Conservation (phyloP, 92 coral and sea anemone species). For the Phenganax marumi region DNA sequence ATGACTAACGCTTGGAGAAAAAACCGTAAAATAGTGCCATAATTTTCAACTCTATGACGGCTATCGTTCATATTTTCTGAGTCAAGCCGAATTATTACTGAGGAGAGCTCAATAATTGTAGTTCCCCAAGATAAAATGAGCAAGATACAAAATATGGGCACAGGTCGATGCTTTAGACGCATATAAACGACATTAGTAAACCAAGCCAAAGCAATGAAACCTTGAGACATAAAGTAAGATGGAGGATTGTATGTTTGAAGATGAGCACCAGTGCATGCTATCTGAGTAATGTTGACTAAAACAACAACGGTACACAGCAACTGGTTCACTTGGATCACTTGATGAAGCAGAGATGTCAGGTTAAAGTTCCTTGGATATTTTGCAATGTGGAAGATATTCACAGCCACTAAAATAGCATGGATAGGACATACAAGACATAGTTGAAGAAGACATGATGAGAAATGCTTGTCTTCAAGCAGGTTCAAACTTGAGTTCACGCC, state of each 20-base stretch:
- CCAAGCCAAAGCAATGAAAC: constrained; percentile 71
- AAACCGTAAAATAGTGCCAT: constrained; percentile 65
- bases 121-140: constrained; percentile 52
- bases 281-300: constrained; percentile 59
- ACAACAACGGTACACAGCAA: constrained; percentile 43
- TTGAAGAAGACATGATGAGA: constrained; percentile 75
- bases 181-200: constrained; percentile 54
- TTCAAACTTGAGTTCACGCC: constrained; percentile 14
- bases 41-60: constrained; percentile 54
- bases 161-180: constrained; percentile 52
- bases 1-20: constrained; percentile 52
- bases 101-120: constrained; percentile 59
- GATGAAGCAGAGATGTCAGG: constrained; percentile 38
- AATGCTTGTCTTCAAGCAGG: constrained; percentile 38
- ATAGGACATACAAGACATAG: constrained; percentile 71
- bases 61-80: constrained; percentile 26
- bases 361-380: constrained; percentile 41
- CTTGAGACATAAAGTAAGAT: constrained; percentile 57
- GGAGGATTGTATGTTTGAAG: constrained; percentile 58
- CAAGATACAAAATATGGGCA: constrained; percentile 47
- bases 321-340: constrained; percentile 58
- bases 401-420: constrained; percentile 60
- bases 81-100: constrained; percentile 46
- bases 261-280: constrained; percentile 35
- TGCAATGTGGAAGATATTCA: constrained; percentile 61